Evolutionary conservation across 2,888 invertebrate species (phyloP).

Genomic region (Prostheceraeus crozeri): DNA sequence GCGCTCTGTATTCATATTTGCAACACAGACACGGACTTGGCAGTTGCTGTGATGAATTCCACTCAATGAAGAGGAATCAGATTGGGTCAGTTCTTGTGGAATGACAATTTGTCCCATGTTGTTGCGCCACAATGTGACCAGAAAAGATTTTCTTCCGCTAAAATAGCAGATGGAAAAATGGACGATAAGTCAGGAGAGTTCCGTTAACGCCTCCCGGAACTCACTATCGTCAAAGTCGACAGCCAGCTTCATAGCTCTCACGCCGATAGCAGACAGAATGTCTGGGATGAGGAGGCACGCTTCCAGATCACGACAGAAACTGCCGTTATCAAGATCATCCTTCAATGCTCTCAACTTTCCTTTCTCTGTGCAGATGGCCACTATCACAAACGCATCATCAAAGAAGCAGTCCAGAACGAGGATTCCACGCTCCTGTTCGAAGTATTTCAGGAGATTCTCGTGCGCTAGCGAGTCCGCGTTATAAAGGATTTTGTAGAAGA

Average conservation of each 20-base stretch:
- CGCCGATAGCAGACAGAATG: slow-evolving; percentile 1
- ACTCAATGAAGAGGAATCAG: too few species aligned
- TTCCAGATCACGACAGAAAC: slow-evolving; percentile 1
- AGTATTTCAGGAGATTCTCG: slow-evolving; percentile 23
- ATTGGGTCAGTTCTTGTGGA: too few species aligned
- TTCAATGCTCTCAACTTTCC: slow-evolving; percentile 3
- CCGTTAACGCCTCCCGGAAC: not conserved
- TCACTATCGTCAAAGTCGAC: slow-evolving; percentile 5
- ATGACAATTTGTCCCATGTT: too few species aligned
- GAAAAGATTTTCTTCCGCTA: too few species aligned
- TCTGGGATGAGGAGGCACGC: not conserved
- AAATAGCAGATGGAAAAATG: too few species aligned
- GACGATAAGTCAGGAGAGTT: too few species aligned
- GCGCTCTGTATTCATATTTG: too few species aligned
- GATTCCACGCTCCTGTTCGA: slow-evolving; percentile 20
- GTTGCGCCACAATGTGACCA: too few species aligned
- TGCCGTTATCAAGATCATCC: not conserved
- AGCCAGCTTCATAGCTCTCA: slow-evolving; percentile 2
- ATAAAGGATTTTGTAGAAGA: slow-evolving; percentile 16
- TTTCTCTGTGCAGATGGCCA: slow-evolving; percentile 21
- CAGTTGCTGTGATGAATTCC: too few species aligned
- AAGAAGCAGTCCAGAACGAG: slow-evolving; percentile 26
- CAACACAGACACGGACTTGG: too few species aligned
- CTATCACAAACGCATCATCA: slow-evolving; percentile 18
- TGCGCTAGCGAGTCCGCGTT: slow-evolving; percentile 8